These are phyloP conservation scores for Perizoma affinitatum DNA, from an alignment of 2,888 invertebrate genomes.

Conservation along the genomic window DNA sequence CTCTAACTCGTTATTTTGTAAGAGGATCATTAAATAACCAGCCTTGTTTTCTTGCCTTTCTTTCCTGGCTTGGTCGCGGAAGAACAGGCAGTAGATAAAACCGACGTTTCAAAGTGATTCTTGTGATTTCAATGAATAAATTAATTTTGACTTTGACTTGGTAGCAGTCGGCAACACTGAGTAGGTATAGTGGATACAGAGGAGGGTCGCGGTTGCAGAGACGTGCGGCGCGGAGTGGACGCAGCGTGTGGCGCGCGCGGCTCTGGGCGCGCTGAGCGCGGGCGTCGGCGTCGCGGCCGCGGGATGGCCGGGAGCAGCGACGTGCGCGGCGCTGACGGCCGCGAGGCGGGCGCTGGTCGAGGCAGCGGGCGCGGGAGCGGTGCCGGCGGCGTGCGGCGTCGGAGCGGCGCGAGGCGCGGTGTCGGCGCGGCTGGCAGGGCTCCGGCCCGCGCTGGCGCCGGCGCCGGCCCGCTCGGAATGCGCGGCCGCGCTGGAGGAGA, in stretches of 20 bases:
- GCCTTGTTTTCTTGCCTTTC: no score
- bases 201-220: conserved; percentile 43
- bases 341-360: conserved; percentile 47
- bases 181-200: no score
- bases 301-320: conserved; percentile 51
- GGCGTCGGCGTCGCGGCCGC: conserved; percentile 17
- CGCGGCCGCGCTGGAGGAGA: conserved; percentile 44
- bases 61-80: no score
- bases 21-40: no score
- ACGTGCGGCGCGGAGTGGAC: conserved; percentile 61
- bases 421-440: conserved; percentile 51
- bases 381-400: conserved; percentile 42
- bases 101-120: no score
- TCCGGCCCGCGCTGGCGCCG: conserved; percentile 50
- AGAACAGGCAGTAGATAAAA: no score
- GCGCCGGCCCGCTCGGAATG: conserved; percentile 46
- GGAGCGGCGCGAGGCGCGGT: conserved; percentile 47
- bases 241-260: conserved; percentile 49
- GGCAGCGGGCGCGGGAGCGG: conserved; percentile 39
- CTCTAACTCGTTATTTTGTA: no score
- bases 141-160: no score
- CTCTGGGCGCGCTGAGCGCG: conserved; percentile 49
- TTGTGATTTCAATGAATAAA: no score
- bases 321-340: conserved; percentile 49
- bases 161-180: no score